phyloP scores from a whole-genome alignment of 1,140 invertebrate genomes.

The Euura saliciscinereae region DNA sequence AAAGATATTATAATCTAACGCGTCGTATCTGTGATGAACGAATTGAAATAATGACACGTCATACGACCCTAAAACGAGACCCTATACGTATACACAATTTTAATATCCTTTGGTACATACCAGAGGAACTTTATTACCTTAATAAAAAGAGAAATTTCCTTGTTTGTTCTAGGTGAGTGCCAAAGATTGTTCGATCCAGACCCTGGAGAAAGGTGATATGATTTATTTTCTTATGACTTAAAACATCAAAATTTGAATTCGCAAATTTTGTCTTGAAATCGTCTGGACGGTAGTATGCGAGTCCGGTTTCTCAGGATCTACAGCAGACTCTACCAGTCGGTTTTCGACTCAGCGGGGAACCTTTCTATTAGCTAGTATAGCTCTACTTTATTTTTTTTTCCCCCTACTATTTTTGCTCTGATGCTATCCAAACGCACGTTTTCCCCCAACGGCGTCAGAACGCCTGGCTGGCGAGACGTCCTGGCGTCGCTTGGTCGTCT shows the following conservation, averaged over 20 bases:
- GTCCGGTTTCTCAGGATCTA: not conserved
- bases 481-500: slow-evolving; percentile 1
- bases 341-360: slow-evolving; percentile 3
- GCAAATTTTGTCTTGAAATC: too few species aligned
- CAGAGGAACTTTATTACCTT: too few species aligned
- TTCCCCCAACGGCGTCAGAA: slow-evolving; percentile 1
- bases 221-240: not conserved
- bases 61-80: too few species aligned
- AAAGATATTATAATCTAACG: too few species aligned
- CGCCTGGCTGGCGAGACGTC: slow-evolving; percentile 11
- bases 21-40: too few species aligned
- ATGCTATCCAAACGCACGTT: slow-evolving; percentile 8
- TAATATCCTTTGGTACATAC: too few species aligned
- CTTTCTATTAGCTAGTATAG: slow-evolving; percentile 8
- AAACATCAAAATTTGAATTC: too few species aligned
- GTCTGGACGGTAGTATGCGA: not conserved
- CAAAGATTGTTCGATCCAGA: not conserved
- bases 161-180: slow-evolving; percentile 3
- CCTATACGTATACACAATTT: too few species aligned
- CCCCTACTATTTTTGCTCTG: not conserved
- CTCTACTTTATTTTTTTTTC: not conserved
- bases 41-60: too few species aligned
- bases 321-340: not conserved
- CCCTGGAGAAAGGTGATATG: not conserved
- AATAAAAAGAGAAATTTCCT: too few species aligned